phyloP scores from a whole-genome alignment of 1,140 invertebrate genomes.

The Cydia amplana region DNA sequence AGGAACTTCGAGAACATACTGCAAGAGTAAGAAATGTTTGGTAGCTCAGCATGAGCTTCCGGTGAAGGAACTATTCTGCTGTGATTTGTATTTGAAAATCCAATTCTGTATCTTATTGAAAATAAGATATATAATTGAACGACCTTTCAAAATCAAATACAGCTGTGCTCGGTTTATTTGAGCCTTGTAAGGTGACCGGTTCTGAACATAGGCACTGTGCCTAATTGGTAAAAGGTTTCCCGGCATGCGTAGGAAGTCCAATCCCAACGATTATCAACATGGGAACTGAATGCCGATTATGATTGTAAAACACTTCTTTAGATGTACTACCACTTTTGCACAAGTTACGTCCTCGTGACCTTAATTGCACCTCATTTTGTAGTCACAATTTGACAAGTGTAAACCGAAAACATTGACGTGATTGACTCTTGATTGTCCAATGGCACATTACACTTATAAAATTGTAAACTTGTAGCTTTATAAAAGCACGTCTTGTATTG shows the following conservation, averaged over 20 bases:
- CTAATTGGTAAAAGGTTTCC: slow-evolving; percentile 31
- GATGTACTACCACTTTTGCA: neutral
- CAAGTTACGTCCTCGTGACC: neutral
- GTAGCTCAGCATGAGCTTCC: slow-evolving; percentile 45
- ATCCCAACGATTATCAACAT: neutral
- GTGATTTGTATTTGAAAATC: neutral
- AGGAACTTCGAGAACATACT: slow-evolving; percentile 59
- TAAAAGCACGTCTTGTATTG: too few species aligned
- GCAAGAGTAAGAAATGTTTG: slow-evolving; percentile 59
- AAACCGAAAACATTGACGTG: too few species aligned
- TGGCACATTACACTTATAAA: neutral
- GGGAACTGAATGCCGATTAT: neutral
- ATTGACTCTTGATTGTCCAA: too few species aligned
- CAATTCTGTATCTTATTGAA: neutral
- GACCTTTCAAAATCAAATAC: neutral
- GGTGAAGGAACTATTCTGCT: slow-evolving; percentile 49
- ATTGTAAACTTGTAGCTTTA: neutral
- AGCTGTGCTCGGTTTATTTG: slow-evolving; percentile 32
- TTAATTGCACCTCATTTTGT: too few species aligned
- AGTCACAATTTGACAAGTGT: too few species aligned
- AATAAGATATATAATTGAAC: neutral
- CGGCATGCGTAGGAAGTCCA: slow-evolving; percentile 11
- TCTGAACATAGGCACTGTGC: slow-evolving; percentile 31
- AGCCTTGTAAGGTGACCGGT: slow-evolving; percentile 33
- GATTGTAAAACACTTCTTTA: neutral